Evolutionary conservation across 1,140 invertebrate genomes (phyloP), one percentile per base, ranked within the genome.

Genomic region (Orussus abietinus): DNA sequence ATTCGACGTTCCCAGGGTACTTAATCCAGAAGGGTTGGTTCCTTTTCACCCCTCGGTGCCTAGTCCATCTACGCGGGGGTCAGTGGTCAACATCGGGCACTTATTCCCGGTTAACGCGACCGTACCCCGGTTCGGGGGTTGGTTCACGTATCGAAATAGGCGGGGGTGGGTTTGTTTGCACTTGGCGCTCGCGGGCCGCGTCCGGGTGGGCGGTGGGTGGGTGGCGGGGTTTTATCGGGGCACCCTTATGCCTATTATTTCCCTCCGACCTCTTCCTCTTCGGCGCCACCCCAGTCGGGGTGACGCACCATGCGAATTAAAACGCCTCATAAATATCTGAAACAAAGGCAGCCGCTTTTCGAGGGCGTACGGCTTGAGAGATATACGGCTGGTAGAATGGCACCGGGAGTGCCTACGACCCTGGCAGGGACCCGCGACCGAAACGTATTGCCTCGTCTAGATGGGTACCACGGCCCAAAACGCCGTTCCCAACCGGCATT

Each of bases 281-380:
- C 38, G 43, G 46, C 36, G 50, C 42, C 47, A 42, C 47, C 30
- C 17, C 29, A n/a, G 25, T 15, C 29, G 21, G 62, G 56, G 57
- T 64, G 63, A 69, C 64, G 61, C 49, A 52, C 61, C 44, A 66
- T 64, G 66, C 66, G 66, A 72, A 72, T 73, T 73, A 72, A 71
- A 71, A 70, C 67, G 70, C 61, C 70, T 72, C 70, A 73, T 71
- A 73, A 73, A 73, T 73, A 73, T 73, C 68, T 66, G 62, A 73
- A 73, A 73, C 70, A 73, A 73, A 71, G 69, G 67, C 68, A 56
- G 64, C 59, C 43, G 62, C 63, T 59, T 71, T 71, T 66, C 56
- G 66, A 70, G 68, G 69, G 69, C 63, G 69, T 67, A 64, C 67
- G 57, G n/a, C 59, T 52, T 50, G 53, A 64, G 61, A 72, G 66